phyloP scores from a whole-genome alignment of 2,113 vertebrate species.

The Festucalex cinctus region DNA sequence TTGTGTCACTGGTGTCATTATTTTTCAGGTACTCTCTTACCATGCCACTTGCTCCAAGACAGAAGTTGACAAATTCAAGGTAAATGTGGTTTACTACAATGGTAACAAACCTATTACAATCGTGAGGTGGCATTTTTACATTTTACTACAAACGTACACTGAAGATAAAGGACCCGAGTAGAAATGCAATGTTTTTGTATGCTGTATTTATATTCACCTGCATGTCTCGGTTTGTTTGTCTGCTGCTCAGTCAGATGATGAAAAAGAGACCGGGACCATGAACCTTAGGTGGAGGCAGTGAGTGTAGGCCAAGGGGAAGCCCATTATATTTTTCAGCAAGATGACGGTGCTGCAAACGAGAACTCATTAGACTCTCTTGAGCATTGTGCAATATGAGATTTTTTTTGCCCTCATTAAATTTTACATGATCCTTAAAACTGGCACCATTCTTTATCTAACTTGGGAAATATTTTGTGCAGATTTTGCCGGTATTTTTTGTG shows the following conservation, averaged over 20 bases:
- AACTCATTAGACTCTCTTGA: background rate
- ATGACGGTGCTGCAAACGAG: background rate
- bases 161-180: background rate
- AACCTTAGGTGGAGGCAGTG: background rate
- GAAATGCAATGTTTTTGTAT: background rate
- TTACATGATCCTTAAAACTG: conserved; percentile 1
- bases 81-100: conserved; percentile 62
- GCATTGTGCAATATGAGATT: background rate
- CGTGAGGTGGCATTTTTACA: background rate
- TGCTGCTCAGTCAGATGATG: background rate
- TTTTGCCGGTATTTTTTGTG: background rate
- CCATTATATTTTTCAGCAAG: conserved; percentile 13
- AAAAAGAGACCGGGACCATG: conserved; percentile 5
- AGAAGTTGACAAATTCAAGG: conserved; percentile 99
- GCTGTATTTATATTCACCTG: background rate
- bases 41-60: conserved; percentile 97
- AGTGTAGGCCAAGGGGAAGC: background rate
- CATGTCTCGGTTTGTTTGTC: background rate
- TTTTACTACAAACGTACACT: background rate
- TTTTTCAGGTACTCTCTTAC: conserved; percentile 90
- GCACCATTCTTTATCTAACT: background rate
- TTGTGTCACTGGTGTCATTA: conserved; percentile 43
- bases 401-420: background rate
- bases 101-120: background rate
- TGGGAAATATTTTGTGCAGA: background rate